A percentile compares a stretch with the other conserved stretches of the same genome.
These are phyloP conservation scores for Lordiphosa stackelbergi DNA, from an alignment of 1,140 invertebrate genomes.

Conservation along the genomic window DNA sequence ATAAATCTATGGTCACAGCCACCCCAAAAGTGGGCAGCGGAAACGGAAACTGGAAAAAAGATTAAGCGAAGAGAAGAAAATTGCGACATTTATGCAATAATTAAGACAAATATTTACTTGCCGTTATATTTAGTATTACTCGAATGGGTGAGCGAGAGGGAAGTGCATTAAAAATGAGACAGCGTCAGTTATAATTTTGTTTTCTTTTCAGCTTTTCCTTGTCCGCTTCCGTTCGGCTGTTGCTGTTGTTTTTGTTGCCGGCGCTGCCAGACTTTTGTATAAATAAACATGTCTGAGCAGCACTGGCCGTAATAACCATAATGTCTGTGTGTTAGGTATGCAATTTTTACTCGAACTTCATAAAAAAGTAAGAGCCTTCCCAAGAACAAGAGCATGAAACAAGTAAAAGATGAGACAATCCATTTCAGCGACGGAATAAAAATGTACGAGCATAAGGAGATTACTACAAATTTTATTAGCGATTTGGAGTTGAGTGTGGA, in stretches of 20 bases:
- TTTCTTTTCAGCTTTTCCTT: conserved; percentile 12
- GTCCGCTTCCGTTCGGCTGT: conserved; percentile 21
- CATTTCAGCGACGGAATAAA: not conserved
- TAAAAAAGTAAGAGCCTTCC: conserved; percentile 26
- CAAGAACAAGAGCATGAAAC: not conserved
- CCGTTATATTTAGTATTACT: conserved; percentile 17
- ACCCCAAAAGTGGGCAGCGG: conserved; percentile 2
- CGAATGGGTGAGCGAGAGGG: not conserved
- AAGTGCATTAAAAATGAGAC: conserved; percentile 21
- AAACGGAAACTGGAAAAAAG: conserved; percentile 7
- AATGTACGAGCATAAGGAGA: too few species aligned
- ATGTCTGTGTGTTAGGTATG: conserved; percentile 40
- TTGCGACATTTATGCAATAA: conserved; percentile 45
- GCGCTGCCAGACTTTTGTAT: conserved; percentile 29
- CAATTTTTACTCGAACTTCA: conserved; percentile 45
- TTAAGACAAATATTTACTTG: conserved; percentile 52
- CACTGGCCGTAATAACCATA: conserved; percentile 47
- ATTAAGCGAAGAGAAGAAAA: not conserved
- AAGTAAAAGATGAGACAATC: not conserved
- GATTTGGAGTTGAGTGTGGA: too few species aligned
- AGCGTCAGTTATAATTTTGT: conserved; percentile 17
- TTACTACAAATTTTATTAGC: too few species aligned
- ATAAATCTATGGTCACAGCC: conserved; percentile 16
- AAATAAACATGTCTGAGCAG: conserved; percentile 63
- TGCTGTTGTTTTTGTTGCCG: conserved; percentile 2